Conservation (phyloP, 2,888 invertebrate species). For the Hylaea fasciaria region DNA sequence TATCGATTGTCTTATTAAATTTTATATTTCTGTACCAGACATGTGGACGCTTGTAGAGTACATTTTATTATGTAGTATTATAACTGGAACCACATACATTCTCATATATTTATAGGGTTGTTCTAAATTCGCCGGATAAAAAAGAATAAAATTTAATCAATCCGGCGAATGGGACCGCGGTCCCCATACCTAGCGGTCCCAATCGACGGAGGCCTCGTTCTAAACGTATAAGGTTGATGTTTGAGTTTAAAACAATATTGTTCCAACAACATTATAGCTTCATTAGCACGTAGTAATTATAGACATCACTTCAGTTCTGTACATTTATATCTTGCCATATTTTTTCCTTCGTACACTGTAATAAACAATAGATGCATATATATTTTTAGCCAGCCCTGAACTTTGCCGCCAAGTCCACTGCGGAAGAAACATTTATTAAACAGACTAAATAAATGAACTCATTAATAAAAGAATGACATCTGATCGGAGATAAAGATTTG, state of each 20-base stretch:
- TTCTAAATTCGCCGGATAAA: too few species aligned
- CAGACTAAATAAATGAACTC: constrained; percentile 32
- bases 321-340: background rate
- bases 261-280: background rate
- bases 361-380: constrained; percentile 21
- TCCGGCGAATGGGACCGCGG: too few species aligned
- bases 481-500: constrained; percentile 27
- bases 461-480: constrained; percentile 30
- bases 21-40: constrained; percentile 32
- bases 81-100: too few species aligned
- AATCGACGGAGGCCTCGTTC: too few species aligned
- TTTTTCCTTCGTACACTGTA: constrained; percentile 16
- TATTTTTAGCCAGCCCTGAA: constrained; percentile 24
- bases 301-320: constrained; percentile 7
- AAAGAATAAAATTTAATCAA: too few species aligned
- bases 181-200: too few species aligned
- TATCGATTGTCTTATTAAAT: constrained; percentile 79
- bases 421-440: constrained; percentile 33
- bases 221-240: too few species aligned
- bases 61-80: background rate
- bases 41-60: too few species aligned
- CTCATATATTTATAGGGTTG: too few species aligned
- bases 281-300: constrained; percentile 3
- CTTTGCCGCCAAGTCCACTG: constrained; percentile 24
- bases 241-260: too few species aligned